These are phyloP conservation scores for Tetragonula carbonaria DNA, from an alignment of 2,888 invertebrate genomes.

Conservation along the genomic window DNA sequence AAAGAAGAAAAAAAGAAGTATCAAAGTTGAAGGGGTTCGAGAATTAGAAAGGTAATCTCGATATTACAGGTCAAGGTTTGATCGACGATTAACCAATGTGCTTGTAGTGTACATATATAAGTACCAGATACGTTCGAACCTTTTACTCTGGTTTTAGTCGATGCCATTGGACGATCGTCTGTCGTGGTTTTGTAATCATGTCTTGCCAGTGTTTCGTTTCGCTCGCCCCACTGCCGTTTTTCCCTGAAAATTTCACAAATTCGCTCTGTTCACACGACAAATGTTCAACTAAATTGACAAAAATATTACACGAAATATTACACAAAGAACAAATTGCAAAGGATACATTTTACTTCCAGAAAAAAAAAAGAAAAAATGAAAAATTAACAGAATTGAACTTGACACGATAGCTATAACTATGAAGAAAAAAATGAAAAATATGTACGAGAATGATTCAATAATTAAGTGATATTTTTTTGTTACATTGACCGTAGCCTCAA, in stretches of 20 bases:
- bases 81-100: slow-evolving; percentile 29
- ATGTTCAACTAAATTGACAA: too few relatives aligned
- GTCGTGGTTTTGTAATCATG: slow-evolving; percentile 98
- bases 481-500: too few relatives aligned
- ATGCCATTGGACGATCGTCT: slow-evolving; percentile 98
- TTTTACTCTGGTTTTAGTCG: slow-evolving; percentile 95
- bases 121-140: not conserved
- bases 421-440: too few relatives aligned
- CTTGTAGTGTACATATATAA: slow-evolving; percentile 8
- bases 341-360: too few relatives aligned
- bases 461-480: too few relatives aligned
- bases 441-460: too few relatives aligned
- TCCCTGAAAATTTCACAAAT: slow-evolving; percentile 87
- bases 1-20: not conserved
- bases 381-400: too few relatives aligned
- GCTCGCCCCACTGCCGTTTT: slow-evolving; percentile 96
- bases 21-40: not conserved
- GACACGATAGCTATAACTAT: too few relatives aligned
- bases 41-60: not conserved
- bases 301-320: too few relatives aligned
- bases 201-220: slow-evolving; percentile 99
- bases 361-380: too few relatives aligned
- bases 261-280: too few relatives aligned
- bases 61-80: slow-evolving; percentile 3
- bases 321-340: too few relatives aligned